Base-by-base conservation (phyloP, 2,113 vertebrate species). In the Cyanoramphus novaezelandiae region DNA sequence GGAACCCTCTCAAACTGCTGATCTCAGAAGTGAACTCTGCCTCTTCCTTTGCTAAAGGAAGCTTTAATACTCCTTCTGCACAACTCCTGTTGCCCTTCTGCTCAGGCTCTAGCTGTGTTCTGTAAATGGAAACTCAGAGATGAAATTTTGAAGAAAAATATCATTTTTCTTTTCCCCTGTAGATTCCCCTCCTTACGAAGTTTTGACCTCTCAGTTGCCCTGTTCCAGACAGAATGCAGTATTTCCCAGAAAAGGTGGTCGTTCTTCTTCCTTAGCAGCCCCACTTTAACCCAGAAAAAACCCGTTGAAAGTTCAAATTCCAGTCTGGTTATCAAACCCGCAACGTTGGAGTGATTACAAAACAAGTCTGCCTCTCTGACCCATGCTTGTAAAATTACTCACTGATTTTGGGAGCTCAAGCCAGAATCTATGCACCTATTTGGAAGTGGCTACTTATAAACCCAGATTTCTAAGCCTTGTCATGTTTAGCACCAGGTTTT, bases 261-360 rank as follows among this genome's bases (percentile, higher is more conserved):
- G 7, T 93, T 77, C 72, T 53, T 11, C 10, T 64, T 93, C 35
- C 74, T 94, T 94, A 85, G 94, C 88, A 93, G 52, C 4, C 17
- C 39, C 82, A 52, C 57, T 90, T 9, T 85, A 85, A 87, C 88
- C 47, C 75, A 88, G 82, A 92, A 86, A 81, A 86, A 84, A 82
- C 72, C 19, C 44, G 39, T 84, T 29, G 28, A 60, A 79, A 91
- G 94, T 96, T 96, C 86, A 91, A 65, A 95, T 96, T 95, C 94
- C 96, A 94, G 12, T 87, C 57, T 60, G 47, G 83, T 89, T 95
- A 93, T 95, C 78, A 91, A 89, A 89, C 43, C n/a, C 33, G 39
- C 6, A 60, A 10, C 24, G 5, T 8, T 79, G 77, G 43, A 55
- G 43, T 7, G 41, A 82, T 95, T 96, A 86, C 83, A 91, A 94